phyloP scores from a whole-genome alignment of 1,140 invertebrate genomes.

The Tetraneura akinire region DNA sequence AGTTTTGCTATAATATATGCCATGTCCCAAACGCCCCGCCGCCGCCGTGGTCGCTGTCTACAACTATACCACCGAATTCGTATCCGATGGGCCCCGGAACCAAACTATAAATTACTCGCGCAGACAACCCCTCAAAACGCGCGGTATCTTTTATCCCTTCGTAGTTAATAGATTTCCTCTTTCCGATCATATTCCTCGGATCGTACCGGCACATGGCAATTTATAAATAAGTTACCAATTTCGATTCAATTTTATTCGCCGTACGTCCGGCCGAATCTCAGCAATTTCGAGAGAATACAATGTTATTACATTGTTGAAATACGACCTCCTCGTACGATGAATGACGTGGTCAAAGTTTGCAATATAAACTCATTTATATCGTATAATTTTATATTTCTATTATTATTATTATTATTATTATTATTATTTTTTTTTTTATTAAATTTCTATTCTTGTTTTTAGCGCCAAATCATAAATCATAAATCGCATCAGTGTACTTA shows the following conservation, averaged over 20 bases:
- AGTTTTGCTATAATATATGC: conserved; percentile 6
- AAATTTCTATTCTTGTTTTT: too few species aligned
- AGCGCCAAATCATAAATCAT: too few species aligned
- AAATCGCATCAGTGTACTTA: too few species aligned
- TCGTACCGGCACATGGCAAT: background rate
- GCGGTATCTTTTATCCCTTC: background rate
- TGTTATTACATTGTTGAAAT: background rate
- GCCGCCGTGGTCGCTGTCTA: too few species aligned
- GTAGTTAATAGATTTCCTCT: conserved; percentile 50
- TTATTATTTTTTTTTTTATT: background rate
- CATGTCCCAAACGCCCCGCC: too few species aligned
- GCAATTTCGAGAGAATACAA: background rate
- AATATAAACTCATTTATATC: too few species aligned
- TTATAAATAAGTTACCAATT: conserved; percentile 47
- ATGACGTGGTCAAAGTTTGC: background rate
- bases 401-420: too few species aligned
- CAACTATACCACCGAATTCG: conserved; percentile 9
- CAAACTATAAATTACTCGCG: conserved; percentile 30
- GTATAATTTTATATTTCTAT: too few species aligned
- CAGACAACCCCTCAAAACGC: conserved; percentile 16
- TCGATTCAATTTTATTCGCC: conserved; percentile 3
- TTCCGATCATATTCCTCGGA: conserved; percentile 34
- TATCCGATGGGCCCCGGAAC: conserved; percentile 47
- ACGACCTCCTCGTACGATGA: background rate
- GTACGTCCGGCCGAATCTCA: conserved; percentile 7